Base-by-base conservation (phyloP, 1,140 invertebrate genomes). In the Wasmannia auropunctata region DNA sequence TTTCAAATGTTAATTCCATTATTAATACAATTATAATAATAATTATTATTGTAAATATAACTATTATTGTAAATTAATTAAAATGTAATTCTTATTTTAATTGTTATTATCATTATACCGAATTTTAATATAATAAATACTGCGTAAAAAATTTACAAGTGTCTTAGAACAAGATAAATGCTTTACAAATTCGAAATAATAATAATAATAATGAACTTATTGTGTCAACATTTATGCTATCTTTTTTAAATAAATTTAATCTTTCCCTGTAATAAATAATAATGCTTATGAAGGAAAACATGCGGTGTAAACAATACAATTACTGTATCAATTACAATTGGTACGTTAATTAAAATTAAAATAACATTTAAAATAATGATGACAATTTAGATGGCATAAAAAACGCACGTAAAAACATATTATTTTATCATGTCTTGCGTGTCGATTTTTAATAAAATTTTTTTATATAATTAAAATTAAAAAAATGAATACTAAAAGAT, bases 81-180 rank as follows among this genome's bases (percentile, higher is more conserved):
- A n/a, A n/a, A 16, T 16, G 8, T 46, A 6, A 51, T 70, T n/a
- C n/a, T n/a, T n/a, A n/a, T n/a, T n/a, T 70, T 49, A 70, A 3
- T 25, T 65, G 19, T 34, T 62, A 62, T 34, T 60, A 16, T n/a
- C 25, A 31, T 10, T 37, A 37, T 6, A 51, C 28, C 49, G 11
- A 72, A 54, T 43, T 67, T 5, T 46, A 69, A 49, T 51, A 70
- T 31, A 51, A 72, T 51, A 75, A 37, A 46, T 43, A 77, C 11
- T 80, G 11, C 54, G 6, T 54, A 80, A 69, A 69, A 79, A 75
- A 80, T 69, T 80, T 69, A 69, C 34, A 56, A 80, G 34, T n/a
- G 51, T 80, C 11, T 67, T 69, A 69, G 4, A 43, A 37, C 22
- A 5, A 80, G 16, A 56, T 69, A 69, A 80, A 80, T 80, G 62